A percentile compares a stretch with the other conserved stretches of the same genome.
phyloP scores from a whole-genome alignment of 2,113 vertebrate genomes.

The Sylvia atricapilla region DNA sequence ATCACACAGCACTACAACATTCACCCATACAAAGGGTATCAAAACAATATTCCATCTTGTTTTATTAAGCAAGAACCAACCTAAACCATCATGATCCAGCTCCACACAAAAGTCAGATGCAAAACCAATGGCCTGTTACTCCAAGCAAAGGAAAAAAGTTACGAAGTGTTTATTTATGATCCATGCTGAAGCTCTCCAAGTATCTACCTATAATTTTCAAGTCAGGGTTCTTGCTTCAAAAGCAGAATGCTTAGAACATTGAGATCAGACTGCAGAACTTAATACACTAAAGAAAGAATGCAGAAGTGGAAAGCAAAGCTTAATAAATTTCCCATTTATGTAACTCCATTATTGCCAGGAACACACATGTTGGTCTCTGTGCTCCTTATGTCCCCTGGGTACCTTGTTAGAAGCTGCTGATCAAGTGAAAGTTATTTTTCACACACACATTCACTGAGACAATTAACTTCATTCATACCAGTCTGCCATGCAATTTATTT shows the following conservation, averaged over 20 bases:
- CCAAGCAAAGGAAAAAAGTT: not conserved
- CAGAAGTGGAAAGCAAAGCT: not conserved
- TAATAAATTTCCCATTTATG: accelerated
- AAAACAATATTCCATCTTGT: not conserved
- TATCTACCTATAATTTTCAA: not conserved
- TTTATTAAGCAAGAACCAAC: not conserved
- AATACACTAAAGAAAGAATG: not conserved
- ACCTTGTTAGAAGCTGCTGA: not conserved
- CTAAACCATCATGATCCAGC: not conserved
- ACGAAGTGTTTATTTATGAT: not conserved
- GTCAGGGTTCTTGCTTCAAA: not conserved
- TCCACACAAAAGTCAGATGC: not conserved
- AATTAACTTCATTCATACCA: not conserved
- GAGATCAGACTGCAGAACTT: not conserved
- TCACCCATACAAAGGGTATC: not conserved
- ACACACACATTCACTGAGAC: not conserved
- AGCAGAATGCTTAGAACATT: not conserved
- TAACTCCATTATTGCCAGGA: not conserved
- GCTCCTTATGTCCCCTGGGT: not conserved
- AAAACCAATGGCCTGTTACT: not conserved
- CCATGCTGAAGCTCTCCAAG: not conserved
- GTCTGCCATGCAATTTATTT: not conserved
- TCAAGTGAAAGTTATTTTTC: not conserved
- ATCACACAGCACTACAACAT: not conserved
- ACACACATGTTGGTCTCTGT: accelerated